phyloP scores from a whole-genome alignment of 2,113 vertebrate genomes.

The Anarhynchus alexandrinus region DNA sequence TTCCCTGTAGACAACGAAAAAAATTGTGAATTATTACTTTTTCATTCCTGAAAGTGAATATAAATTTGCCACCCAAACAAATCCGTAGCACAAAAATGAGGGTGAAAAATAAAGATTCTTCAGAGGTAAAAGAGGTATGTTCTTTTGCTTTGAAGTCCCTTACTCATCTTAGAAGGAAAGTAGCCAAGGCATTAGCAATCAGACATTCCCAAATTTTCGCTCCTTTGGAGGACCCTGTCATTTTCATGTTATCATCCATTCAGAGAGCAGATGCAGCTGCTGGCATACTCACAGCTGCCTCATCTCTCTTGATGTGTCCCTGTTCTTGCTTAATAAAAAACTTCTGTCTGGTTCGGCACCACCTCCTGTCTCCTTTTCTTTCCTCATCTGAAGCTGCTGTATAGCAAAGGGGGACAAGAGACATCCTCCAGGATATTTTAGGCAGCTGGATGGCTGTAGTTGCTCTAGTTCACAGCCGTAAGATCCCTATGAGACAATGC shows the following conservation, averaged over 20 bases:
- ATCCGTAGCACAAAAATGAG: neutral
- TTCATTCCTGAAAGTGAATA: neutral
- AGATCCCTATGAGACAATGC: neutral
- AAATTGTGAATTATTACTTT: neutral
- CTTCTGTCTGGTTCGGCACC: neutral
- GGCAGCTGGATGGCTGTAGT: neutral
- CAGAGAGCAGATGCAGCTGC: conserved; percentile 27
- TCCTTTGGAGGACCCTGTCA: neutral
- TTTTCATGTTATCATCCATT: conserved; percentile 18
- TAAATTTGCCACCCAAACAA: neutral
- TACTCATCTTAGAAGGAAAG: neutral
- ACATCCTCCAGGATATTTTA: neutral
- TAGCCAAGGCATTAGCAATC: neutral
- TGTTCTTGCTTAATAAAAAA: conserved; percentile 24
- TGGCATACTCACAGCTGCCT: neutral
- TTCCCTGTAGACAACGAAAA: neutral
- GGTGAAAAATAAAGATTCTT: neutral
- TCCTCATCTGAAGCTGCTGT: neutral
- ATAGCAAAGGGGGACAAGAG: conserved; percentile 12
- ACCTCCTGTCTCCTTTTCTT: conserved; percentile 30
- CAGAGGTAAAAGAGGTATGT: neutral
- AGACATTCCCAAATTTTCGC: neutral
- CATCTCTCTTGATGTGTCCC: conserved; percentile 4
- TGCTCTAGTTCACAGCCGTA: neutral
- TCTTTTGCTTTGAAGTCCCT: neutral